A percentile compares a stretch with the other conserved stretches of the same genome.
Evolutionary conservation across 2,113 vertebrate genomes (phyloP).

Genomic region (Engystomops pustulosus): DNA sequence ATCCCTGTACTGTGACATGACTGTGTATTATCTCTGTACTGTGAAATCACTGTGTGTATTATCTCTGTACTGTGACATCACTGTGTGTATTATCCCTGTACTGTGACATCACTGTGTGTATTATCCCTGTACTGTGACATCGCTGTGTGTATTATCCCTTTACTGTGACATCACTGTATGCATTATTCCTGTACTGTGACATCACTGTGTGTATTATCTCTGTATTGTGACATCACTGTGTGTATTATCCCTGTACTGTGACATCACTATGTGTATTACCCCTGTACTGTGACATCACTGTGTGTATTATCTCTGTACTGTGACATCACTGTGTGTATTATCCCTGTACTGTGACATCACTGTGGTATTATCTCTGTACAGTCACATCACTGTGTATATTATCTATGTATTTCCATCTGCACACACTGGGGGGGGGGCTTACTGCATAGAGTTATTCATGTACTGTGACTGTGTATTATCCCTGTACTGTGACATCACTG

Average conservation of each 20-base stretch:
- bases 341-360: conserved; percentile 13
- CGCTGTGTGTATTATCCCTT: neutral
- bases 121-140: neutral
- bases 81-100: neutral
- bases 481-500: neutral
- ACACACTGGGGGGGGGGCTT: no score
- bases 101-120: neutral
- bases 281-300: conserved; percentile 8
- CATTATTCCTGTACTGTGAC: neutral
- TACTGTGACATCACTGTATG: neutral
- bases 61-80: neutral
- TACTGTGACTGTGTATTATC: neutral
- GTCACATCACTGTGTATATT: neutral
- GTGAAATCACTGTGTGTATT: neutral
- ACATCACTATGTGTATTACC: conserved; percentile 19
- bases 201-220: neutral
- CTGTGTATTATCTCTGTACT: neutral
- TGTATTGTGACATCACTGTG: conserved; percentile 18
- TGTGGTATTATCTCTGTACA: neutral
- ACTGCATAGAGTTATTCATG: neutral
- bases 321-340: conserved; percentile 9
- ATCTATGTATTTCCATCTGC: neutral
- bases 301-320: conserved; percentile 7
- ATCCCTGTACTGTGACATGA: conserved; percentile 1
- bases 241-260: neutral